Evolutionary conservation across 1,140 invertebrate species (phyloP).

Genomic region (Drosophila pseudoobscura): DNA sequence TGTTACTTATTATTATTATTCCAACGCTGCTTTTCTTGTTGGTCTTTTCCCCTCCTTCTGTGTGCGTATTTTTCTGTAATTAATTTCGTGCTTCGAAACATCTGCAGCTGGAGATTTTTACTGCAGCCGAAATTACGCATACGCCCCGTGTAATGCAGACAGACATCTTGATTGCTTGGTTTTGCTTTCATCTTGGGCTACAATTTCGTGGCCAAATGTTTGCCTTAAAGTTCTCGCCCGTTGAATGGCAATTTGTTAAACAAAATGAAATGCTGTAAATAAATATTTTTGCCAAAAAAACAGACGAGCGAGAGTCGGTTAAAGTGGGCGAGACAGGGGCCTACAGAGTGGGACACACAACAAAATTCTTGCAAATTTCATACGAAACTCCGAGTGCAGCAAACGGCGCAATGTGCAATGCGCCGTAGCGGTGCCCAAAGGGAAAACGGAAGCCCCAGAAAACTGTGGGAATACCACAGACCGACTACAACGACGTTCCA

Average conservation of each 20-base stretch:
- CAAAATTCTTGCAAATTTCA: slow-evolving; percentile 64
- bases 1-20: slow-evolving; percentile 78
- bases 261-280: slow-evolving; percentile 60
- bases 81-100: slow-evolving; percentile 79
- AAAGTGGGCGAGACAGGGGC: slow-evolving; percentile 48
- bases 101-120: slow-evolving; percentile 76
- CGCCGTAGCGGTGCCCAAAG: slow-evolving; percentile 11
- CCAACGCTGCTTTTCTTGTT: slow-evolving; percentile 45
- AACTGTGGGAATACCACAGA: slow-evolving; percentile 32
- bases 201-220: slow-evolving; percentile 34
- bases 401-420: slow-evolving; percentile 53
- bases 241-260: slow-evolving; percentile 58
- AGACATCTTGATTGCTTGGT: slow-evolving; percentile 48
- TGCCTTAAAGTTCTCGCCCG: slow-evolving; percentile 21
- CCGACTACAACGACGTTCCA: slow-evolving; percentile 32
- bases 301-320: slow-evolving; percentile 23
- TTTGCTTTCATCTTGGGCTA: slow-evolving; percentile 38
- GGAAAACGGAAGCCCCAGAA: slow-evolving; percentile 2
- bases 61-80: slow-evolving; percentile 60
- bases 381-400: slow-evolving; percentile 39
- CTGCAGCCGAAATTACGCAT: slow-evolving; percentile 75
- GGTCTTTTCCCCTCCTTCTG: slow-evolving; percentile 32
- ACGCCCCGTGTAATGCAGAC: slow-evolving; percentile 59
- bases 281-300: slow-evolving; percentile 46
- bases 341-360: slow-evolving; percentile 23